These are phyloP conservation scores for Brachypodius melanocephalos DNA, from an alignment of 2,113 vertebrate genomes.

Conservation along the genomic window DNA sequence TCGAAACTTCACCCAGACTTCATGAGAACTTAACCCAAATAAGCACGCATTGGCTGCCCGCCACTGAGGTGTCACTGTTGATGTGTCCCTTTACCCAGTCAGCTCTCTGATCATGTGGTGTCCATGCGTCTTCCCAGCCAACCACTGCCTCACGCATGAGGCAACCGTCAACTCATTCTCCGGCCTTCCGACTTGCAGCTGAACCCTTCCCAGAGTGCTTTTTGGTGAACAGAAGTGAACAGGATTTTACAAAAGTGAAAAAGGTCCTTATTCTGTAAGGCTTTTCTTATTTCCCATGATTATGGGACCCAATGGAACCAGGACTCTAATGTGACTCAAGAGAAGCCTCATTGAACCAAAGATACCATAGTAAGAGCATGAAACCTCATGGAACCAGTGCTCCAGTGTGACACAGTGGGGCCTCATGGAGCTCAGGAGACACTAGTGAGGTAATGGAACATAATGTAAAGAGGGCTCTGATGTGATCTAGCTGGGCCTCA, in stretches of 20 bases:
- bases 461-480: background rate
- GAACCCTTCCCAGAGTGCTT: background rate
- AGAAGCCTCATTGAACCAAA: background rate
- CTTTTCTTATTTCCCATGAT: background rate
- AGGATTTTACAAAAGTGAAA: background rate
- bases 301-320: background rate
- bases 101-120: background rate
- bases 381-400: background rate
- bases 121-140: background rate
- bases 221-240: background rate
- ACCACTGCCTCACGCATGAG: background rate
- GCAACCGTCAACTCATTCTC: background rate
- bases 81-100: background rate
- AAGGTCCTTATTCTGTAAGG: background rate
- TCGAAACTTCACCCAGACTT: background rate
- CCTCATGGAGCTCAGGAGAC: background rate
- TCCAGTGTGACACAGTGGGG: background rate
- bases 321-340: background rate
- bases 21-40: background rate
- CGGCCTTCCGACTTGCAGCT: accelerated
- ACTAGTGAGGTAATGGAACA: background rate
- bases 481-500: background rate
- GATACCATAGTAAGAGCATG: background rate
- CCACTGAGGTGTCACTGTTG: background rate
- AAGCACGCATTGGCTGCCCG: background rate